Percentiles rank a stretch among this genome's conserved stretches.
These are phyloP conservation scores for Alauda arvensis DNA, from an alignment of 2,797 vertebrate species.

Conservation along the genomic window DNA sequence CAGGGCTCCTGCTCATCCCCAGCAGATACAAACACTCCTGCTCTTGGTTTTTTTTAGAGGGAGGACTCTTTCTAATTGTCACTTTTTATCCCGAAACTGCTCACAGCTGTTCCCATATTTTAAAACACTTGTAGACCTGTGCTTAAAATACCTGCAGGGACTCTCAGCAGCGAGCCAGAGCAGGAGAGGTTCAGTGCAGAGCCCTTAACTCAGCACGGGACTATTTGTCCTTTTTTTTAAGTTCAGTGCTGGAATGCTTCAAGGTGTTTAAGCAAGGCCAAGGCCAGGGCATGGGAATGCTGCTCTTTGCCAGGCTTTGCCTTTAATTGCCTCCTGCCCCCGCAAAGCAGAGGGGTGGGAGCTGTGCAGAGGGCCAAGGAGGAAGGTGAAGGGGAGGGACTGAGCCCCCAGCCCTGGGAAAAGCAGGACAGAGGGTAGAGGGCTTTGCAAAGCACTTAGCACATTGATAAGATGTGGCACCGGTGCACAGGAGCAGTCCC, in stretches of 20 bases:
- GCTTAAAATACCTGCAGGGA: slow-evolving; percentile 3
- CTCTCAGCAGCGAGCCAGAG: neutral
- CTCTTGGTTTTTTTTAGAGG: neutral
- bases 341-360: neutral
- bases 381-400: slow-evolving; percentile 12
- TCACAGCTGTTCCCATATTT: neutral
- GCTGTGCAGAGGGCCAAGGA: neutral
- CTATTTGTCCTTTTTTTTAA: neutral
- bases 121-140: neutral
- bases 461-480: neutral
- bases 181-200: neutral
- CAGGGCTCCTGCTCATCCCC: neutral
- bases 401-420: neutral
- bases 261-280: slow-evolving; percentile 53
- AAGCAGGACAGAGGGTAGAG: neutral
- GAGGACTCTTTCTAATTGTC: neutral
- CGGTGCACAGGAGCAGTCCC: neutral
- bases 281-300: slow-evolving; percentile 55
- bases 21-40: neutral
- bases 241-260: slow-evolving; percentile 12
- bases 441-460: neutral
- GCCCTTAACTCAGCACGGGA: neutral
- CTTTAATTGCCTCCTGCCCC: neutral
- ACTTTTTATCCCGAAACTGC: neutral
- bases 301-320: neutral